These are phyloP conservation scores for Alces alces DNA, from an alignment of 2,113 vertebrate species.

Conservation along the genomic window DNA sequence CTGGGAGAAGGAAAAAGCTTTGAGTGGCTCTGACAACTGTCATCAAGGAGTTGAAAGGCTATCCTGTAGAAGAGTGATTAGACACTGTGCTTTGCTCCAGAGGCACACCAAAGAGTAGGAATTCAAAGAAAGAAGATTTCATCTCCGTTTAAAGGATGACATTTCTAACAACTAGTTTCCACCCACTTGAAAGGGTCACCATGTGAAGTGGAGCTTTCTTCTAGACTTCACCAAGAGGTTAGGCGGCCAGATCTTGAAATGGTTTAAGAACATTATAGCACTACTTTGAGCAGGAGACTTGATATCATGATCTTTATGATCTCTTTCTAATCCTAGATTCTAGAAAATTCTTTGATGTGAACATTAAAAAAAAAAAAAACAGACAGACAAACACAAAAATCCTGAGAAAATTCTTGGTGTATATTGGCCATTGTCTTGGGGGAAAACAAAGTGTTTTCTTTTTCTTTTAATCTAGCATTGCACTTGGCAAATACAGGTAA, in stretches of 20 bases:
- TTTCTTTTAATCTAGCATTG: background rate
- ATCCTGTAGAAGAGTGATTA: background rate
- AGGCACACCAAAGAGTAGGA: background rate
- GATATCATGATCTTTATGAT: background rate
- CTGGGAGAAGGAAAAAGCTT: background rate
- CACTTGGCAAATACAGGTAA: background rate
- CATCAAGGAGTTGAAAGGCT: background rate
- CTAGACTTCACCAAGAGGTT: background rate
- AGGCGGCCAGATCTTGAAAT: background rate
- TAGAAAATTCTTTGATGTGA: constrained; percentile 47
- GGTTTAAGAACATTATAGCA: background rate
- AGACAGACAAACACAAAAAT: background rate
- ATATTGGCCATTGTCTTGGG: background rate
- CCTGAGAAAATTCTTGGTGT: constrained; percentile 11
- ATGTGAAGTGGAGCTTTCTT: background rate
- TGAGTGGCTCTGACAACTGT: background rate
- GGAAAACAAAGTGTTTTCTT: background rate
- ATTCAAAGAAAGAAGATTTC: background rate
- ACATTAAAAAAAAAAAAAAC: constrained; percentile 23
- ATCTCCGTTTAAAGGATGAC: background rate
- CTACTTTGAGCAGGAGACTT: background rate
- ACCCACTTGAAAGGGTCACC: background rate
- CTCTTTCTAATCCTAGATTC: background rate
- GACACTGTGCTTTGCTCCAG: background rate
- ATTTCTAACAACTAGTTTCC: background rate